Evolutionary conservation across 2,113 vertebrate species (phyloP), one percentile per base, ranked within the genome.

Genomic region (Salvelinus sp.): DNA sequence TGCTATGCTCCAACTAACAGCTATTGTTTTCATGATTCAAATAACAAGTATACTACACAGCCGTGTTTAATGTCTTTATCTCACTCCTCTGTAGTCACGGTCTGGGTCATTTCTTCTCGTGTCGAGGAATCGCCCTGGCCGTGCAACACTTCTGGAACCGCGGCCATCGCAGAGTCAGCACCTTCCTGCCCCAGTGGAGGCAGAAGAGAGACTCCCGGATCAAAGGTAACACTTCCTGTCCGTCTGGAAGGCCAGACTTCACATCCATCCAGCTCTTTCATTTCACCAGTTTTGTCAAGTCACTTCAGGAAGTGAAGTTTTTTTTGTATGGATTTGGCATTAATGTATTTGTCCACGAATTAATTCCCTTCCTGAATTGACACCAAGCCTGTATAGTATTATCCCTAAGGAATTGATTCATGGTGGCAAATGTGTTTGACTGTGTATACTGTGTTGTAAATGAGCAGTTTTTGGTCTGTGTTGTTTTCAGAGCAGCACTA

Each of bases 111-210:
- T 95, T 94, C 79, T 97, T 96, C 88, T 97, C 96, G 3, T 96
- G 95, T 64, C 95, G 96, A 2, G 96, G 96, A 44, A 96, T 97
- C 0, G 96, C 96, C 54, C 83, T 97, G 75, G 95, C 96, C 0
- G 93, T 96, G 3, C 95, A 96, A 74, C 94, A 95, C 86, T 97
- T 97, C 80, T 97, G 96, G 96, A 93, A 93, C 74, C 84, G 91
- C 70, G 96, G 96, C 0, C 95, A 96, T 82, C 94, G 96, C 0
- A 76, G 93, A 30, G 94, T 97, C 79, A 94, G 89, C 0, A 91
- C 92, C 60, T 87, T 97, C 65, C 86, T 97, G 69, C 96, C 96
- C 1, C 94, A 95, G 84, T 95, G 94, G 92, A 93, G 95, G 27
- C 92, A 93, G 83, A 95, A 94, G 90, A 94, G 76, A 54, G 92